Conservation (phyloP, 2,888 invertebrate genomes). For the Parnassius smintheus region DNA sequence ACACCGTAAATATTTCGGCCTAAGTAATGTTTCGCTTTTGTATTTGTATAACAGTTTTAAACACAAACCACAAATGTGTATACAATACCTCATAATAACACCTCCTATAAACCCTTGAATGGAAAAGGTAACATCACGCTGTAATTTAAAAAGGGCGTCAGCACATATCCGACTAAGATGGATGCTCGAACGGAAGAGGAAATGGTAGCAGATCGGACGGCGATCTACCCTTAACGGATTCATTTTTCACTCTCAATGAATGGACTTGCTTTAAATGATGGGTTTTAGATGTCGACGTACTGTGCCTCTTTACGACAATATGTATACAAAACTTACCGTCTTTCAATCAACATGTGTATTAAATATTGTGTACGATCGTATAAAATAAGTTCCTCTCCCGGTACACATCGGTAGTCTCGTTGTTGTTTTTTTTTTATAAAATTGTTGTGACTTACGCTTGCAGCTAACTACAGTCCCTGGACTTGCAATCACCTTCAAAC, state of each 20-base stretch:
- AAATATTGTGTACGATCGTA: too few species aligned
- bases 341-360: too few species aligned
- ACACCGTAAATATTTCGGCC: too few species aligned
- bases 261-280: slow-evolving; percentile 31
- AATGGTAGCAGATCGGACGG: slow-evolving; percentile 62
- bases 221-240: slow-evolving; percentile 62
- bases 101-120: slow-evolving; percentile 11
- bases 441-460: too few species aligned
- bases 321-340: not conserved
- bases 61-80: too few species aligned
- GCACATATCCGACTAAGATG: slow-evolving; percentile 68
- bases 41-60: too few species aligned
- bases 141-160: slow-evolving; percentile 69
- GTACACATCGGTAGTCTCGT: too few species aligned
- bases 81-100: not conserved
- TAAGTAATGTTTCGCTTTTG: too few species aligned
- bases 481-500: too few species aligned
- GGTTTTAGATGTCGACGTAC: slow-evolving; percentile 4
- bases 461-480: too few species aligned
- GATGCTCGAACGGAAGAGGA: slow-evolving; percentile 65
- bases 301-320: not conserved
- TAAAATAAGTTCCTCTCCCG: too few species aligned
- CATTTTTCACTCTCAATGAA: slow-evolving; percentile 63
- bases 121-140: slow-evolving; percentile 41
- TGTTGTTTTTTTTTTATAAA: too few species aligned